Conservation (phyloP, 1,140 invertebrate species). For the Portunus trituberculatus region DNA sequence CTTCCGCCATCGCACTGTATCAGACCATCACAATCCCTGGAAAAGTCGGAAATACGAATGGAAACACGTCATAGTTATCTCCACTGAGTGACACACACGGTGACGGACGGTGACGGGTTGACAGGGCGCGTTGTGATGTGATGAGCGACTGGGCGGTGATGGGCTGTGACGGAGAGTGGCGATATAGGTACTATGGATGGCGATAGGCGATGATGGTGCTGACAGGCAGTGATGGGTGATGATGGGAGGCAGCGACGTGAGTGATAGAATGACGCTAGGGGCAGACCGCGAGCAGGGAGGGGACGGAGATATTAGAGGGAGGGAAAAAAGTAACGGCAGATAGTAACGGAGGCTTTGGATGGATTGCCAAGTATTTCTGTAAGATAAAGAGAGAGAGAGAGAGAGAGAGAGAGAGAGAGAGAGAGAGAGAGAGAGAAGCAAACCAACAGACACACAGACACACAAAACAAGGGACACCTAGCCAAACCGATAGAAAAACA, state of each 20-base stretch:
- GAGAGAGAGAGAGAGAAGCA: no score
- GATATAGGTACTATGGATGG: neutral
- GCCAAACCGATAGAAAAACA: no score
- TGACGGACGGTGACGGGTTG: neutral
- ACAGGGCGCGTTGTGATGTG: neutral
- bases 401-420: neutral
- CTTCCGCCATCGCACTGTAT: neutral
- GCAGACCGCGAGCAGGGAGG: neutral
- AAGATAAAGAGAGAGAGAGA: constrained; percentile 31
- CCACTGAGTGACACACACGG: neutral
- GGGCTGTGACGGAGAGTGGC: neutral
- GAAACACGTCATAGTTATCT: neutral
- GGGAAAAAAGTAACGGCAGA: neutral
- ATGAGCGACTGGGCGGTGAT: neutral
- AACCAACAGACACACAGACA: no score
- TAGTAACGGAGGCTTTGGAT: no score
- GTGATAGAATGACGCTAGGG: neutral
- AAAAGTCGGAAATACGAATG: neutral
- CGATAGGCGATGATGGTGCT: neutral
- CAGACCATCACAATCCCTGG: neutral
- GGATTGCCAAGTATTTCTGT: neutral
- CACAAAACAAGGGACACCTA: no score
- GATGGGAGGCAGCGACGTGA: neutral
- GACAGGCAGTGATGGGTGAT: neutral
- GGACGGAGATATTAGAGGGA: neutral